A percentile compares a stretch with the other conserved stretches of the same genome.
These are phyloP conservation scores for Myzus persicae DNA, from an alignment of 1,140 invertebrate genomes.

Conservation along the genomic window DNA sequence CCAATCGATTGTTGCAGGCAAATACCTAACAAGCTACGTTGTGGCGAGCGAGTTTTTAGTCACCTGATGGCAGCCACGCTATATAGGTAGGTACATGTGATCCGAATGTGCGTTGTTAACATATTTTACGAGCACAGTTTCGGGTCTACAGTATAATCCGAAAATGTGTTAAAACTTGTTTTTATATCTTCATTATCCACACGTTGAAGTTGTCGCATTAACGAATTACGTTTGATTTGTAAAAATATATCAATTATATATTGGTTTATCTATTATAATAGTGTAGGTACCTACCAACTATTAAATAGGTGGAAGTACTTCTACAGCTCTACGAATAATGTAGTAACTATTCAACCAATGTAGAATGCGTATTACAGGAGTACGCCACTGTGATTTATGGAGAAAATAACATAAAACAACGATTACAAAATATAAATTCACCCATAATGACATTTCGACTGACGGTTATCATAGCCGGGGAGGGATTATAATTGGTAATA, in stretches of 20 bases:
- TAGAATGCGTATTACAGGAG: no score
- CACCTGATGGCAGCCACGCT: background rate
- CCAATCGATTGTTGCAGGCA: background rate
- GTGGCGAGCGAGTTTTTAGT: background rate
- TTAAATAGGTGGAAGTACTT: background rate
- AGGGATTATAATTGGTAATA: no score
- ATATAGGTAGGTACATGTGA: background rate
- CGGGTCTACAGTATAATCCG: background rate
- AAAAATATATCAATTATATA: background rate
- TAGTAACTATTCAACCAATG: no score
- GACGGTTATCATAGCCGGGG: no score
- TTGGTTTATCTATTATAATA: background rate
- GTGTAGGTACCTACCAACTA: no score
- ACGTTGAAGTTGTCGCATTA: background rate
- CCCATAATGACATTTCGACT: no score
- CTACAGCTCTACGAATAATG: background rate
- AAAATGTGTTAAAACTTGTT: constrained; percentile 3
- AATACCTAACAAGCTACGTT: background rate
- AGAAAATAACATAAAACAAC: no score
- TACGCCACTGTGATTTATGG: no score
- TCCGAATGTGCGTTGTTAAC: background rate
- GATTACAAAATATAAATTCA: no score
- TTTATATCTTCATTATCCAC: background rate
- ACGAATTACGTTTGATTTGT: background rate
- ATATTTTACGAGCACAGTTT: background rate